Evolutionary conservation across 2,797 vertebrate species (phyloP), one percentile per base, ranked within the genome.

Genomic region (Enteromius trimaculatus): DNA sequence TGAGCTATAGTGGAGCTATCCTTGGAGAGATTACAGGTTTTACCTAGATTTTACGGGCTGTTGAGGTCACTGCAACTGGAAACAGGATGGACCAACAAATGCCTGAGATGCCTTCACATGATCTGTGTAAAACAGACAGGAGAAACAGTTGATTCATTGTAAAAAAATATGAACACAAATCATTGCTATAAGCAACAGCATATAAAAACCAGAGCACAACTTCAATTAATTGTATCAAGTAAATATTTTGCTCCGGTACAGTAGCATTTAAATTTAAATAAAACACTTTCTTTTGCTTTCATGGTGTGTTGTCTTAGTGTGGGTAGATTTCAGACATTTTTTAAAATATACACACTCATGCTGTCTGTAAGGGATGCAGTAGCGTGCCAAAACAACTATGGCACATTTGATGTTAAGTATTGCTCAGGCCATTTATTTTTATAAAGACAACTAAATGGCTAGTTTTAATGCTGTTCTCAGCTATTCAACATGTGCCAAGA

Each of bases 121-220:
- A 77, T 47, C 58, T 77, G 23, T 77, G 58, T 47, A 77, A 64
- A 77, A 44, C 10, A 77, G 11, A 64, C 62, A 77, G n/a, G 53
- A 76, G 4, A 53, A 76, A 39, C 31, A 26, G 53, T 42, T 42
- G 34, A 68, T 39, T 68, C 65, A n/a, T 39, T 39, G 34, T 39
- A 13, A 64, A 77, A 77, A 47, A 64, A 47, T 77, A 47, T 31
- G 11, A 42, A 16, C 39, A 62, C 23, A 64, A 44, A 77, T 60
- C 21, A 23, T 17, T 42, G 23, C 16, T 51, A 74, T 26, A 62
- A 64, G 16, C 23, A 29, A 42, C 47, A 68, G 16, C 17, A 34
- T 49, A 23, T 51, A 8, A 17, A 37, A 79, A 53, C 13, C 17
- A 65, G 4, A 65, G 11, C 2, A 37, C 37, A 31, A n/a, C 31